A percentile compares a stretch with the other conserved stretches of the same genome.
Evolutionary conservation across 2,888 invertebrate species (phyloP).

Genomic region (Hirtodrosophila histrioides): DNA sequence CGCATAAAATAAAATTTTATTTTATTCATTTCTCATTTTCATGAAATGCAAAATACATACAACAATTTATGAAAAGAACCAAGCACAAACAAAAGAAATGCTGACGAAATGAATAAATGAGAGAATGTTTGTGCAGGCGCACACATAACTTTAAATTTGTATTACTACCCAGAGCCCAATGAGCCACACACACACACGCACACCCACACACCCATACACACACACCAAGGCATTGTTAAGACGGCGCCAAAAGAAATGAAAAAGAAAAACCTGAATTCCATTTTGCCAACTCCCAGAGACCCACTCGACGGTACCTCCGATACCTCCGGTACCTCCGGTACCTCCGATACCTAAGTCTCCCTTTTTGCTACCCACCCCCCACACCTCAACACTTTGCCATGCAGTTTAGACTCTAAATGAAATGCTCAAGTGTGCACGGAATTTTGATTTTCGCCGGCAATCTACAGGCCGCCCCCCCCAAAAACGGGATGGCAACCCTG

Average conservation of each 20-base stretch:
- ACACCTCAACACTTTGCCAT: constrained; percentile 42
- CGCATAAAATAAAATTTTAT: constrained; percentile 83
- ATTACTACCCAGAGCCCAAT: constrained; percentile 77
- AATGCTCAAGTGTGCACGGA: constrained; percentile 83
- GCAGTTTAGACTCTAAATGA: constrained; percentile 80
- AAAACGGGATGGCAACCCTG: constrained; percentile 5
- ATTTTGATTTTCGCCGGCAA: constrained; percentile 79
- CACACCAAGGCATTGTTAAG: constrained; percentile 61
- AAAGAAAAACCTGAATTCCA: constrained; percentile 65
- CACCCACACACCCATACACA: constrained; percentile 8
- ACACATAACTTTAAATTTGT: constrained; percentile 80
- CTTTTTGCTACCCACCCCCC: not conserved
- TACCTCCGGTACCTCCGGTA: not conserved
- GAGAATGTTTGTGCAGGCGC: constrained; percentile 48
- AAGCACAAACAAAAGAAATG: constrained; percentile 26
- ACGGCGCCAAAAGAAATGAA: constrained; percentile 35
- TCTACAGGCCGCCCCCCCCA: constrained; percentile 4
- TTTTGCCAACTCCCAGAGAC: constrained; percentile 63
- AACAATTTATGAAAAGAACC: constrained; percentile 59
- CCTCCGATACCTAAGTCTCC: not conserved
- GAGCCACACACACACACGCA: constrained; percentile 40
- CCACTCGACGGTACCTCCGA: constrained; percentile 11
- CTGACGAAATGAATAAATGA: constrained; percentile 77
- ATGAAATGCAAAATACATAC: constrained; percentile 65
- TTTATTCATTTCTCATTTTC: constrained; percentile 82